phyloP scores from a whole-genome alignment of 1,140 invertebrate genomes.

The Lineus longissimus region DNA sequence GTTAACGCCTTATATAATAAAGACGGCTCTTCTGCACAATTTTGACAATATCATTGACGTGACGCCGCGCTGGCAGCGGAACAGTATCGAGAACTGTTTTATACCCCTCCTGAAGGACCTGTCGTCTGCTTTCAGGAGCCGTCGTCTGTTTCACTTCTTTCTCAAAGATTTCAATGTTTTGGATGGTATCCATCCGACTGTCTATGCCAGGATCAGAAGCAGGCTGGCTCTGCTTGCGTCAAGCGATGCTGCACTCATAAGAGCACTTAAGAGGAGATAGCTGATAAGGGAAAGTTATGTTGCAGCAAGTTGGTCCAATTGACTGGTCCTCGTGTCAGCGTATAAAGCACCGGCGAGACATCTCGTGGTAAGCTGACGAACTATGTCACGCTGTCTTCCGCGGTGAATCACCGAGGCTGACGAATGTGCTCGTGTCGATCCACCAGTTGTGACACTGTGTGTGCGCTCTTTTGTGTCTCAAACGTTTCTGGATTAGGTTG shows the following conservation, averaged over 20 bases:
- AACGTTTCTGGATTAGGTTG: too few relatives aligned
- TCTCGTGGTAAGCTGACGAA: too few relatives aligned
- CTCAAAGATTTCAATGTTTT: not conserved
- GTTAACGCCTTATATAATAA: not conserved
- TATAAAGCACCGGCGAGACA: too few relatives aligned
- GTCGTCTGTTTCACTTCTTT: not conserved
- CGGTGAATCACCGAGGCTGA: too few relatives aligned
- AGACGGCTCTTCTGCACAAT: not conserved
- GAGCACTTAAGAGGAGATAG: not conserved
- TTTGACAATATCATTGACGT: not conserved
- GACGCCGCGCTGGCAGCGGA: not conserved
- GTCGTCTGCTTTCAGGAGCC: not conserved
- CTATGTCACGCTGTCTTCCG: too few relatives aligned
- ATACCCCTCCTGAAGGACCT: not conserved
- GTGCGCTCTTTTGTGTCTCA: too few relatives aligned
- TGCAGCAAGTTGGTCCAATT: too few relatives aligned
- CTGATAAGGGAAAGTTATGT: too few relatives aligned
- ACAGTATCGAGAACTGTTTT: not conserved
- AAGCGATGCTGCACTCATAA: not conserved
- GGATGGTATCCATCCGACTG: not conserved
- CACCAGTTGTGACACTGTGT: too few relatives aligned
- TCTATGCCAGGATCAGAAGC: not conserved
- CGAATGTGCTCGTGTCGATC: too few relatives aligned
- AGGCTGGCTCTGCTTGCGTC: not conserved
- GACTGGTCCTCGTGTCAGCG: too few relatives aligned